Evolutionary conservation across 2,797 vertebrate genomes (phyloP), one percentile per base, ranked within the genome.

Genomic region (Heterohyrax brucei): DNA sequence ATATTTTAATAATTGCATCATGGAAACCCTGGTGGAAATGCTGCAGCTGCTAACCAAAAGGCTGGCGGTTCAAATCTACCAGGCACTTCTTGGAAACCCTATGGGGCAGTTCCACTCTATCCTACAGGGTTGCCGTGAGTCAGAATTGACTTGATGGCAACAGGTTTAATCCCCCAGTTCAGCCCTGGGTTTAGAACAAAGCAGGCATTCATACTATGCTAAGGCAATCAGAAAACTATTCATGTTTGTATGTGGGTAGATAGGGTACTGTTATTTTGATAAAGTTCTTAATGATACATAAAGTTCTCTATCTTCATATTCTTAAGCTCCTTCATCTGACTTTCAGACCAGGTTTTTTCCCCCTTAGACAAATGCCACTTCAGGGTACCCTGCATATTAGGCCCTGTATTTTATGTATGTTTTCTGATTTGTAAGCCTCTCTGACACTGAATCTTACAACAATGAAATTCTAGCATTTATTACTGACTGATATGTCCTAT

Each of bases 251-350:
- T 59, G 14, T 48, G n/a, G 39, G 5, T 68, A 81, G 16, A 50
- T 64, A 6, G 9, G 24, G 21, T 89, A 10, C 14, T 48, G 30
- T 73, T 82, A n/a, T 85, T 87, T 80, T 64, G 48, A 70, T 80
- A 83, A 92, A 84, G 18, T 82, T 39, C 48, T 86, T 89, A 93
- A 72, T 48, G 28, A 28, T 59, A 9, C 28, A 76, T 79, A 39
- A 39, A 39, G 39, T 39, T 39, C 61, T 95, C 92, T 24, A 70
- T 73, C 85, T 95, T 93, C 70, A 94, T 28, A 76, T 89, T 92
- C 90, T 88, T 59, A 48, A 89, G 82, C 13, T 90, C 26, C 82
- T 76, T 68, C 7, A 62, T 39, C 30, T 93, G 87, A 61, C 53
- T 16, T 56, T 13, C 12, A 56, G 53, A 56, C 13, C 13, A 56